Evolutionary conservation across 2,797 vertebrate genomes (phyloP).

Genomic region (Enteromius unitaeniatus): DNA sequence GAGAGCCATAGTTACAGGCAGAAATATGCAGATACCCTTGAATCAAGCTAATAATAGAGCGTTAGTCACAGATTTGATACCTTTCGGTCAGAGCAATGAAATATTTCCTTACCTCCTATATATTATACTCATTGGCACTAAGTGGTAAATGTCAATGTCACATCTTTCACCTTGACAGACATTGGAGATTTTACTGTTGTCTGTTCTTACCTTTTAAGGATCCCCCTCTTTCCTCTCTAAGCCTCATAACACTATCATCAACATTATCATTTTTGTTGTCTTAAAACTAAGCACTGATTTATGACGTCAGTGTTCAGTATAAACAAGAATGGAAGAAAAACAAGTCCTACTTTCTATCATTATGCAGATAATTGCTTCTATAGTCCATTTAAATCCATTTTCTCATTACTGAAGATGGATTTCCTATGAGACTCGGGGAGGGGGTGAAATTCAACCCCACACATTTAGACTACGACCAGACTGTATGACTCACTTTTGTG

Average conservation of each 20-base stretch:
- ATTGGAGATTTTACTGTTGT: not conserved
- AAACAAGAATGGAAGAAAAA: constrained; percentile 58
- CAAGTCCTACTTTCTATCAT: constrained; percentile 60
- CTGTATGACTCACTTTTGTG: constrained; percentile 55
- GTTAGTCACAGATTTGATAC: constrained; percentile 11
- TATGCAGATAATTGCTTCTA: constrained; percentile 67
- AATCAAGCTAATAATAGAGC: constrained; percentile 14
- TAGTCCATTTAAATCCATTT: constrained; percentile 65
- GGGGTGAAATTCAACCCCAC: constrained; percentile 61
- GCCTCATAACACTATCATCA: not conserved
- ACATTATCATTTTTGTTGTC: not conserved
- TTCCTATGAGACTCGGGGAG: constrained; percentile 62
- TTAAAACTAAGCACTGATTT: not conserved
- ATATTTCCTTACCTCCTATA: not conserved
- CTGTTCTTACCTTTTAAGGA: not conserved
- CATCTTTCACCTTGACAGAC: constrained; percentile 18
- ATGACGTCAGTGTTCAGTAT: constrained; percentile 20
- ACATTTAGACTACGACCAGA: constrained; percentile 65
- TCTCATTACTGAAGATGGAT: constrained; percentile 72
- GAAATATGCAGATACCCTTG: constrained; percentile 4
- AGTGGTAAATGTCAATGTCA: constrained; percentile 3
- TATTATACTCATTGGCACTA: not conserved
- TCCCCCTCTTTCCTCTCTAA: not conserved
- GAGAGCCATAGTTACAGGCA: constrained; percentile 3
- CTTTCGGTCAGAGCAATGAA: not conserved